Percentiles rank a stretch among this genome's conserved stretches.
These are phyloP conservation scores for Hydrocynus forskahlii DNA, from an alignment of 2,797 vertebrate species.

Conservation along the genomic window DNA sequence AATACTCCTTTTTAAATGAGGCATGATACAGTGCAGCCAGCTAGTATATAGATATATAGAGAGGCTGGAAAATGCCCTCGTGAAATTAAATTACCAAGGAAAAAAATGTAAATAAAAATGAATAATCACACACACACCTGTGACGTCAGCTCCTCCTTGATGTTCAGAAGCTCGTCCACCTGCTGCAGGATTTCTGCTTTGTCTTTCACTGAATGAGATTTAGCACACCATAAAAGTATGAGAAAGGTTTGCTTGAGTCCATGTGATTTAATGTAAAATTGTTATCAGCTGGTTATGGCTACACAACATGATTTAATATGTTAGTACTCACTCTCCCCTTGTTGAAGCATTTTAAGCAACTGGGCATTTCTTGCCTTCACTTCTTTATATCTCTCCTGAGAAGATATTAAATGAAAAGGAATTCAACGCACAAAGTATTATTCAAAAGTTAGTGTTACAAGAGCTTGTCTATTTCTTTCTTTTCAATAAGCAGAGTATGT, in stretches of 20 bases:
- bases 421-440: background rate
- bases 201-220: constrained; percentile 87
- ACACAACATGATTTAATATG: background rate
- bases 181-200: constrained; percentile 95
- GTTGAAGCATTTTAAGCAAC: constrained; percentile 93
- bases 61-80: too few relatives aligned
- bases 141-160: constrained; percentile 92
- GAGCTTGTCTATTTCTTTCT: too few relatives aligned
- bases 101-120: too few relatives aligned
- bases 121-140: constrained; percentile 76
- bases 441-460: too few relatives aligned
- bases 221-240: constrained; percentile 4
- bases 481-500: too few relatives aligned
- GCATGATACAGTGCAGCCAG: too few relatives aligned
- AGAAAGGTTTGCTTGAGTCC: background rate
- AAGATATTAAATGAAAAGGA: background rate
- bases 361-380: constrained; percentile 92
- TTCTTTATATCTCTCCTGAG: constrained; percentile 90
- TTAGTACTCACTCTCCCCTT: constrained; percentile 92
- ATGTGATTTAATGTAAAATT: constrained; percentile 5
- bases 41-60: too few relatives aligned
- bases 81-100: too few relatives aligned
- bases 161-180: constrained; percentile 89
- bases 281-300: background rate
- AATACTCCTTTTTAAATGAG: too few relatives aligned